Evolutionary conservation across 2,888 invertebrate species (phyloP), one percentile per base, ranked within the genome.

Genomic region (Napeogenes sylphis): DNA sequence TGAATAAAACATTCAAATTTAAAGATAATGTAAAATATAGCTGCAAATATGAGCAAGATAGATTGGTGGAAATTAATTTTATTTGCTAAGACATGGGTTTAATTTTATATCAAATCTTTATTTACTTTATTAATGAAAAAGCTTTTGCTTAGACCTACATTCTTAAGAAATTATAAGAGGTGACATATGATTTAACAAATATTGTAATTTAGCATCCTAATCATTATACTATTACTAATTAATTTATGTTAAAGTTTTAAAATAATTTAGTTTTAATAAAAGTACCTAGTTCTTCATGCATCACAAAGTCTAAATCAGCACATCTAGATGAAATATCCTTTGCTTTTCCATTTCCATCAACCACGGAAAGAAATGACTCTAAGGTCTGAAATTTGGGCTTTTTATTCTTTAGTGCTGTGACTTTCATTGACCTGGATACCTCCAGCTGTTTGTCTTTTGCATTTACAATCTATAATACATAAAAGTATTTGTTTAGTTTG

Each of bases 221-320:
- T 35, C 6, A 35, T 35, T 2, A 35, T 35, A 4, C 35, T 35
- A 5, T 35, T 35, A 5, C 35, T 35, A 35, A 5, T 5, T 6
- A 3, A 10, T 8, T 55, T 55, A 55, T 1, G 33, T 12, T 35
- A 54, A 12, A 10, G 0, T 54, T 3, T 14, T 53, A 45, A 21
- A 45, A 46, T 46, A 57, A 46, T 32, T 13, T 45, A 2, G 45
- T 14, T 35, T 6, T 32, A 59, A 72, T 75, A n/a, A n/a, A n/a
- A n/a, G 68, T 75, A 90, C 91, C 91, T 62, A 93, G 88, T 78
- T 92, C 92, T 68, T 92, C 91, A 67, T 94, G 92, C 91, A 98
- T 94, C 74, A 96, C 94, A 45, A 83, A 78, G 81, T 96, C 94
- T 58, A 95, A 91, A 79, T 97, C 95, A 0, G 91, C 91, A 84